These are phyloP conservation scores for Nomada flava DNA, from an alignment of 2,888 invertebrate species.

Conservation along the genomic window DNA sequence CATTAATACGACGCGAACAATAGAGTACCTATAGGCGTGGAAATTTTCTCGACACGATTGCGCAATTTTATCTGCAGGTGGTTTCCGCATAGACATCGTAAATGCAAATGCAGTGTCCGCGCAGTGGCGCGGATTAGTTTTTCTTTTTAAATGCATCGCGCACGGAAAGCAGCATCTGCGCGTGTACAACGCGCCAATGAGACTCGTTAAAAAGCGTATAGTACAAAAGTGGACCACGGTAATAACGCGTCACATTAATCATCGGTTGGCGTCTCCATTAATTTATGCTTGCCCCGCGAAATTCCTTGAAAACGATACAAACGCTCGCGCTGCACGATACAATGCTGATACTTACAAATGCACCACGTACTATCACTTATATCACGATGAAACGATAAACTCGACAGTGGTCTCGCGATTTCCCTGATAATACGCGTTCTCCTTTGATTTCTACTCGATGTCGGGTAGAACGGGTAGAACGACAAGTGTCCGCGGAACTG, in stretches of 20 bases:
- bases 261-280: background rate
- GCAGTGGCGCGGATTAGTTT: background rate
- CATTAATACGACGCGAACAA: constrained; percentile 18
- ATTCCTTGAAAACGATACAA: constrained; percentile 39
- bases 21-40: constrained; percentile 21
- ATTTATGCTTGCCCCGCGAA: constrained; percentile 39
- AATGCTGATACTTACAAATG: background rate
- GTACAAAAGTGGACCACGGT: background rate
- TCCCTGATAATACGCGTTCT: too few species aligned
- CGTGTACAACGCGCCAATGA: background rate
- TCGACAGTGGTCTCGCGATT: background rate
- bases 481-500: background rate
- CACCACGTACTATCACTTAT: background rate
- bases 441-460: background rate
- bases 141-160: background rate
- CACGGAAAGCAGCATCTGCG: background rate
- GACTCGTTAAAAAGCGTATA: background rate
- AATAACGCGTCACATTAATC: constrained; percentile 20
- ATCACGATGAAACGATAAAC: background rate
- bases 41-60: constrained; percentile 42
- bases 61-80: constrained; percentile 41
- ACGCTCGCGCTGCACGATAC: background rate
- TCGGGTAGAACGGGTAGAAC: background rate
- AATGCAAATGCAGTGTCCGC: constrained; percentile 5
- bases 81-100: background rate